Conservation (phyloP, 2,797 vertebrate genomes). For the Capromys pilorides region DNA sequence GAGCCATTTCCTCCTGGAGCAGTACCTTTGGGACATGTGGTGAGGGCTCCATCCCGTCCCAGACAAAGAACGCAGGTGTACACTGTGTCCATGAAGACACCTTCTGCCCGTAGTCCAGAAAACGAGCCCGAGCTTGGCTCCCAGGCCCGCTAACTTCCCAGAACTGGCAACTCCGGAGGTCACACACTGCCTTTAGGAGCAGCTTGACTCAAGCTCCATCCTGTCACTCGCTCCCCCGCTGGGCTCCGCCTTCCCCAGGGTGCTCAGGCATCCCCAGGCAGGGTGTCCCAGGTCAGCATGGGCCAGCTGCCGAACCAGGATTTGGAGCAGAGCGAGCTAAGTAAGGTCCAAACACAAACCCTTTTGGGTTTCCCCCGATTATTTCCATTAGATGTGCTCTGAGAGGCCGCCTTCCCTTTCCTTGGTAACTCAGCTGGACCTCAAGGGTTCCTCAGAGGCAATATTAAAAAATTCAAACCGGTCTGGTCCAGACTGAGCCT, state of each 20-base stretch:
- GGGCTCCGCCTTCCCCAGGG: neutral
- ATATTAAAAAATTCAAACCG: neutral
- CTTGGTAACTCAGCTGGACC: neutral
- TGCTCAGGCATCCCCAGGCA: neutral
- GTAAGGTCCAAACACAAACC: neutral
- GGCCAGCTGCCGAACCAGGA: neutral
- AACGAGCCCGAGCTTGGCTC: neutral
- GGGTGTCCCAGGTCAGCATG: neutral
- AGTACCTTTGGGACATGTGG: neutral
- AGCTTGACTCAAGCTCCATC: neutral
- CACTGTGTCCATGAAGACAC: no score
- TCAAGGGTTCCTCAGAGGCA: neutral
- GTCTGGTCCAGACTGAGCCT: neutral
- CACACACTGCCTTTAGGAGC: neutral
- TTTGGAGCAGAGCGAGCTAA: neutral
- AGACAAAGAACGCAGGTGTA: neutral
- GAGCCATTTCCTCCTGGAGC: neutral
- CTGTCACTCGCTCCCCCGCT: neutral
- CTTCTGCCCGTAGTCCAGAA: neutral
- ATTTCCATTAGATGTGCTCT: neutral
- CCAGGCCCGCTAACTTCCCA: neutral
- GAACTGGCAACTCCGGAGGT: neutral
- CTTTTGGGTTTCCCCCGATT: neutral
- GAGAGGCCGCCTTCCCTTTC: neutral
- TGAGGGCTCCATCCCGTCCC: neutral